Evolutionary conservation across 2,797 vertebrate species (phyloP).

Genomic region (Lacerta agilis): DNA sequence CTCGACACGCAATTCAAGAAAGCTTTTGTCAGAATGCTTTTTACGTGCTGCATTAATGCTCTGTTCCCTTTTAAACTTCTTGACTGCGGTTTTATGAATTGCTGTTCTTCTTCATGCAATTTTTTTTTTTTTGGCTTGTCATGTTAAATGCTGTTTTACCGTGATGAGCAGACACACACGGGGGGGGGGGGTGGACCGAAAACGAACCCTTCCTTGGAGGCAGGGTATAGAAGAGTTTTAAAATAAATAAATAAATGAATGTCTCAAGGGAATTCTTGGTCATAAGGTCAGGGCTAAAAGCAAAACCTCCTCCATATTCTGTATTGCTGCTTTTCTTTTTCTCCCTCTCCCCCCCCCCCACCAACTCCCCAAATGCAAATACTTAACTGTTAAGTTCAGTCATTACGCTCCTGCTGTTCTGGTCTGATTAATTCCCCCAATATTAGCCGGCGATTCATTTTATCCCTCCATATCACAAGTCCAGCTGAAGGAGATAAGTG

Average conservation of each 20-base stretch:
- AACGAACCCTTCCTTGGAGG: too few species aligned
- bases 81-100: neutral
- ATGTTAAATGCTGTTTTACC: too few species aligned
- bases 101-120: neutral
- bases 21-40: neutral
- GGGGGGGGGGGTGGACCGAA: too few species aligned
- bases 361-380: slow-evolving; percentile 73
- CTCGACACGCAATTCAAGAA: too few species aligned
- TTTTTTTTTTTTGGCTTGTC: too few species aligned
- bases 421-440: slow-evolving; percentile 84
- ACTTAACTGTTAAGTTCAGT: slow-evolving; percentile 75
- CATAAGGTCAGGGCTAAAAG: slow-evolving; percentile 73
- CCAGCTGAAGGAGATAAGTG: slow-evolving; percentile 83
- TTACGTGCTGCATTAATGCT: too few species aligned
- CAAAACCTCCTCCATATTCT: slow-evolving; percentile 73
- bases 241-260: neutral
- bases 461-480: slow-evolving; percentile 78
- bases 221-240: neutral
- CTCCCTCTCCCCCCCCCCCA: neutral
- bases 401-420: slow-evolving; percentile 81
- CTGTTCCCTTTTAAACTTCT: too few species aligned
- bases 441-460: slow-evolving; percentile 81
- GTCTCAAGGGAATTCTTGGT: slow-evolving; percentile 58
- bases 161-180: too few species aligned
- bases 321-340: slow-evolving; percentile 64